Percentiles rank a stretch among this genome's conserved stretches.
phyloP scores from a whole-genome alignment of 2,113 vertebrate genomes.

The Pampusana beccarii region DNA sequence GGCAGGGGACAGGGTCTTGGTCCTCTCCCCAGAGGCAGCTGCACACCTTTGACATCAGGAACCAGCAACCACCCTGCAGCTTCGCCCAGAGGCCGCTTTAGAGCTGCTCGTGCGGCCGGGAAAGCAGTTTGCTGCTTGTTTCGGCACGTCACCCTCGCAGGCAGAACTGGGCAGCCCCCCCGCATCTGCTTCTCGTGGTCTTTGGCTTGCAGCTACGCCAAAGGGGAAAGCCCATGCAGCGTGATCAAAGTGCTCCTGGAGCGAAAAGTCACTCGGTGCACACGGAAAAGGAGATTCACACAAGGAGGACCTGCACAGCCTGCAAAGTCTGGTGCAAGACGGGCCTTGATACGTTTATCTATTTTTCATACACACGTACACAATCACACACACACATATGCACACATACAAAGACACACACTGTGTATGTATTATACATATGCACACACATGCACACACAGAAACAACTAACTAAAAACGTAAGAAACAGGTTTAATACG shows the following conservation, averaged over 20 bases:
- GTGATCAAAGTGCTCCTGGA: not conserved
- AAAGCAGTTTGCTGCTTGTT: not conserved
- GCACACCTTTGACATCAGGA: not conserved
- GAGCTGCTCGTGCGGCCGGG: not conserved
- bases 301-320: not conserved
- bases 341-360: rapidly evolving
- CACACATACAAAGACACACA: not conserved
- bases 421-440: not conserved
- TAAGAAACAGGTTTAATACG: not conserved
- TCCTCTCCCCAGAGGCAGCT: not conserved
- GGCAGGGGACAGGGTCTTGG: not conserved
- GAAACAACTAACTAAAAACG: not conserved
- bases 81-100: not conserved
- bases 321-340: not conserved
- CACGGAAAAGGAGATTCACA: not conserved
- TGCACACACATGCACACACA: not conserved
- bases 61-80: not conserved
- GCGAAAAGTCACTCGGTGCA: not conserved
- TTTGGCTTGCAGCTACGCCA: not conserved
- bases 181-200: rapidly evolving
- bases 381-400: not conserved
- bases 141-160: rapidly evolving
- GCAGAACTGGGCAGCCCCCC: not conserved
- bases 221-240: rapidly evolving
- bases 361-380: not conserved